Evolutionary conservation across 2,797 vertebrate species (phyloP).

Genomic region (Petrocephalus schoutedeni): DNA sequence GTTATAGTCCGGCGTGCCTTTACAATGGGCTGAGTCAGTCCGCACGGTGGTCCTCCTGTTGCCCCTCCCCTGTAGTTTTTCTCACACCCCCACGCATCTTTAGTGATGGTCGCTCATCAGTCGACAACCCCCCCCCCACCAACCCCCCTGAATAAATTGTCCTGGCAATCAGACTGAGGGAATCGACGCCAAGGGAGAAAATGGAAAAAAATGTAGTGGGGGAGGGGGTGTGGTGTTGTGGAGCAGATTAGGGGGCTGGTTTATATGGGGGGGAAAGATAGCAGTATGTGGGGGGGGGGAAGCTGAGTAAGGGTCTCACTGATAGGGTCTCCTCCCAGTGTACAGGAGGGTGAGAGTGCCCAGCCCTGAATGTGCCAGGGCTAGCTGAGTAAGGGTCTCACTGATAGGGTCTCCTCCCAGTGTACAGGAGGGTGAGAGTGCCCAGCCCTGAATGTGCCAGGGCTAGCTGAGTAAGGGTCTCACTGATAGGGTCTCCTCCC

Average conservation of each 20-base stretch:
- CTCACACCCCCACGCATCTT: not conserved
- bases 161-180: slow-evolving; percentile 43
- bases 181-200: slow-evolving; percentile 35
- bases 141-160: slow-evolving; percentile 42
- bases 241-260: slow-evolving; percentile 42
- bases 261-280: slow-evolving; percentile 44
- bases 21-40: not conserved
- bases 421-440: no score
- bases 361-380: not conserved
- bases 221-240: not conserved
- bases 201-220: slow-evolving; percentile 22
- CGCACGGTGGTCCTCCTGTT: not conserved
- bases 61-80: slow-evolving; percentile 21
- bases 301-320: not conserved
- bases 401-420: no score
- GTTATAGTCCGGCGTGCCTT: not conserved
- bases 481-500: no score
- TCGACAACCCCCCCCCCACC: slow-evolving; percentile 8
- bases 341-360: slow-evolving; percentile 18
- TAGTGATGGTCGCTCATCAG: not conserved
- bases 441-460: no score
- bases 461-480: no score
- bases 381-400: not conserved
- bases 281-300: slow-evolving; percentile 1
- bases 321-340: slow-evolving; percentile 5